Conservation (phyloP, 2,888 invertebrate species). For the Nebria brevicollis region DNA sequence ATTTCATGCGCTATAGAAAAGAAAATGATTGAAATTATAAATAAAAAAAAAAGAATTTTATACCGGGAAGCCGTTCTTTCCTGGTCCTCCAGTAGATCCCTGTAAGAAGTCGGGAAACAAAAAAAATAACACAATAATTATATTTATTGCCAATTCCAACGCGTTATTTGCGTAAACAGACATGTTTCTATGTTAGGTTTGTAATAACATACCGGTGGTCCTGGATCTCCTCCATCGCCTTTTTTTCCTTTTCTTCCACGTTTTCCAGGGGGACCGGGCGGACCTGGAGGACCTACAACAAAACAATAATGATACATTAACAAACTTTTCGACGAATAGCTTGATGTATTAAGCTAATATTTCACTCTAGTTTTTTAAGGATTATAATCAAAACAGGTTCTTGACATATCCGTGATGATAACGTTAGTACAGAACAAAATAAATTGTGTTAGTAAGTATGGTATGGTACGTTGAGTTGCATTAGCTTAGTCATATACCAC, state of each 20-base stretch:
- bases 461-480: constrained; percentile 13
- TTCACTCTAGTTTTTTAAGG: neutral
- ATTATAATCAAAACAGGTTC: neutral
- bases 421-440: neutral
- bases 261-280: constrained; percentile 87
- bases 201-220: constrained; percentile 76
- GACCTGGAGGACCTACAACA: constrained; percentile 74
- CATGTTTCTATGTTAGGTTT: neutral
- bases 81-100: constrained; percentile 83
- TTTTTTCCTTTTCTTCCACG: constrained; percentile 90
- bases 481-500: constrained; percentile 34
- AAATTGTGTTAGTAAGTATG: constrained; percentile 27
- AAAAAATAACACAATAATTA: constrained; percentile 57
- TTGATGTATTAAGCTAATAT: neutral
- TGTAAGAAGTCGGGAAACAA: constrained; percentile 63
- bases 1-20: constrained; percentile 47
- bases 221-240: constrained; percentile 84
- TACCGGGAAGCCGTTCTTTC: constrained; percentile 93
- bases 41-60: constrained; percentile 64
- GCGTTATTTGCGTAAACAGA: constrained; percentile 18
- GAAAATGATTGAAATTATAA: constrained; percentile 59
- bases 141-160: neutral
- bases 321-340: neutral
- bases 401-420: neutral
- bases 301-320: neutral